Base-by-base conservation (phyloP, 64 coral and sea anemone genomes). In the Dendronephthya gigantea region DNA sequence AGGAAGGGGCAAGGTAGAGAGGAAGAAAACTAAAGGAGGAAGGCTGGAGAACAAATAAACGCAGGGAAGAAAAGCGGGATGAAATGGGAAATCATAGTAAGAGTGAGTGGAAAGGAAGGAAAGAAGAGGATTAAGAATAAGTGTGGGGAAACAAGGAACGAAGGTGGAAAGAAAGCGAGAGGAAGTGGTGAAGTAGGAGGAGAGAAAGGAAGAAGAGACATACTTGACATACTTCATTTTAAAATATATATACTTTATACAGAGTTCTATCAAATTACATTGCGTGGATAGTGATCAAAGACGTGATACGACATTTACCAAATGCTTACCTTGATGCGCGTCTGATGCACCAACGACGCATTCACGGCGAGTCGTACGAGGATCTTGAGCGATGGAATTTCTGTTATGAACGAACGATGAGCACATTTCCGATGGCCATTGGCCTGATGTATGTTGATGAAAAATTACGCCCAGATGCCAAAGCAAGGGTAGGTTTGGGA, bases 231-330 rank as follows among this genome's bases (percentile, higher is more conserved):
- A n/a, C n/a, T n/a, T n/a, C n/a, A n/a, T n/a, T n/a, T n/a, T n/a
- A n/a, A n/a, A n/a, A n/a, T n/a, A n/a, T n/a, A n/a, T n/a, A n/a
- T 79, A 33, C 36, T 79, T 79, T 79, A 19, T 36, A 79, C 72
- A 79, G 72, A 36, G 29, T 79, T 79, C 12, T 79, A 19, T 79
- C 72, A 10, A 79, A 79, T 29, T 79, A 79, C 36, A 79, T 79
- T 36, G 36, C 36, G 17, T 79, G 72, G 72, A 34, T 79, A 35
- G 72, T 79, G 15, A 79, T 79, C 15, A 33, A 79, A 19, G 72
- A 34, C 36, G 36, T 79, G 15, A 79, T 79, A 8, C 5, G 29
- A 35, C 32, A 79, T 39, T 79, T 79, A 39, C 72, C 72, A 39
- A 35, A 39, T 34, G 72, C 34, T 5, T 79, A 36, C 29, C 1